Conservation (phyloP, 2,113 vertebrate genomes). For the Sprattus sprattus region DNA sequence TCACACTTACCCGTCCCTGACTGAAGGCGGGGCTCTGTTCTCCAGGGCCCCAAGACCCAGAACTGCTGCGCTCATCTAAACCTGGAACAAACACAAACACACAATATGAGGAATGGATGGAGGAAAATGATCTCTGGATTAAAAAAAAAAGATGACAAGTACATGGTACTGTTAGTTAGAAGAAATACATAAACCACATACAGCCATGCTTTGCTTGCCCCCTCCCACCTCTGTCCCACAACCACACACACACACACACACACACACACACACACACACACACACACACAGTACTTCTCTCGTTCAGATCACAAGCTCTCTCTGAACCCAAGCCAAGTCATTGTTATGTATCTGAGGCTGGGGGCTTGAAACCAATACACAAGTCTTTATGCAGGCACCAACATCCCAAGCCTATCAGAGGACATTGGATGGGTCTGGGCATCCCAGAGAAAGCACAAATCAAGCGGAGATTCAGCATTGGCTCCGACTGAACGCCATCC, state of each 20-base stretch:
- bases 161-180: neutral
- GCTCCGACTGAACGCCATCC: neutral
- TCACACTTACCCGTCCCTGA: slow-evolving; percentile 84
- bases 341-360: slow-evolving; percentile 5
- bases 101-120: slow-evolving; percentile 3
- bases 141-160: neutral
- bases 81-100: slow-evolving; percentile 62
- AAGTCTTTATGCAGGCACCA: neutral
- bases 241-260: no score
- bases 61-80: slow-evolving; percentile 85
- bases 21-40: slow-evolving; percentile 93
- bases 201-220: neutral
- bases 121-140: neutral
- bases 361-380: neutral
- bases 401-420: neutral
- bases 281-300: slow-evolving; percentile 21
- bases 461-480: neutral
- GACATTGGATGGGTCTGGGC: neutral
- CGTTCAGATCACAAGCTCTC: neutral
- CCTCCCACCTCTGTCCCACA: neutral
- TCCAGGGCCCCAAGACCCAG: slow-evolving; percentile 86
- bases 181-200: neutral
- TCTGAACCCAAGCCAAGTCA: neutral
- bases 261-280: neutral
- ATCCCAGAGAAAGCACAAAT: neutral